Percentiles rank a stretch among this genome's conserved stretches.
phyloP scores from a whole-genome alignment of 2,888 invertebrate species.

The Lasioglossum morio region DNA sequence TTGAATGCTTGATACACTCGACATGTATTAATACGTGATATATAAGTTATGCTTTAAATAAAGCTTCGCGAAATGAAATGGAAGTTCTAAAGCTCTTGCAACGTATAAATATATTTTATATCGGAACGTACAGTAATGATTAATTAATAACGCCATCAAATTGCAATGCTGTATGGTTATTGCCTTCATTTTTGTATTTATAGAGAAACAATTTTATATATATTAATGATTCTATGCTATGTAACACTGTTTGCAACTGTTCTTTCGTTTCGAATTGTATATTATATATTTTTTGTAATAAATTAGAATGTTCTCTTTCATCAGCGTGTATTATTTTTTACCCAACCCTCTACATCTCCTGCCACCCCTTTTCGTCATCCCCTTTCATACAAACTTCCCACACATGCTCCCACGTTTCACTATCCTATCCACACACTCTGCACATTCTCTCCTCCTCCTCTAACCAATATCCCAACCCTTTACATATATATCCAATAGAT shows the following conservation, averaged over 20 bases:
- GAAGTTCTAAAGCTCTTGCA: conserved; percentile 23
- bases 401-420: too few species aligned
- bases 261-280: conserved; percentile 17
- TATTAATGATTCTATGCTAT: conserved; percentile 7
- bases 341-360: too few species aligned
- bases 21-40: conserved; percentile 37
- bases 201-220: conserved; percentile 8
- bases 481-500: too few species aligned
- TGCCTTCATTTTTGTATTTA: conserved; percentile 22
- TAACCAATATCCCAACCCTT: too few species aligned
- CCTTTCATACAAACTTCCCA: too few species aligned
- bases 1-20: conserved; percentile 51
- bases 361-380: too few species aligned
- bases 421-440: too few species aligned
- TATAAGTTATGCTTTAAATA: conserved; percentile 55
- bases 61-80: conserved; percentile 37
- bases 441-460: too few species aligned
- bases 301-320: conserved; percentile 17
- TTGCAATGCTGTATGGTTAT: conserved; percentile 24
- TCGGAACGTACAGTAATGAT: conserved; percentile 47
- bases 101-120: conserved; percentile 68
- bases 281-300: conserved; percentile 25
- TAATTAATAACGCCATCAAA: conserved; percentile 26
- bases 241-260: neutral
- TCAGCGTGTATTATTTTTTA: neutral